Conservation (phyloP, 1,140 invertebrate genomes). For the Aphelenchoides besseyi region DNA sequence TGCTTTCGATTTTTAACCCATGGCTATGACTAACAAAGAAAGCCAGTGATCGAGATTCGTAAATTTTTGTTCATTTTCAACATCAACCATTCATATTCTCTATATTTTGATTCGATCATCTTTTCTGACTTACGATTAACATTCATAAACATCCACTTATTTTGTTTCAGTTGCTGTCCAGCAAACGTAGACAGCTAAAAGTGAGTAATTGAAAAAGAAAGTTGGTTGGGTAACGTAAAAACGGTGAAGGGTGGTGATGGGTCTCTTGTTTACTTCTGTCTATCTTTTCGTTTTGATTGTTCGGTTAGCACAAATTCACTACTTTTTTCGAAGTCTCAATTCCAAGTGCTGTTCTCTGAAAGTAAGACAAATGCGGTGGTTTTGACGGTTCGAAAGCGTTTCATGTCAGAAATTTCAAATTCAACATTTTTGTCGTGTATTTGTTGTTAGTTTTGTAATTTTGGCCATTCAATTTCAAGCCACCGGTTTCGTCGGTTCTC, state of each 20-base stretch:
- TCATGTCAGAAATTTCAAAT: too few species aligned
- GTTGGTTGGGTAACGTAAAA: neutral
- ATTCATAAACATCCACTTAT: neutral
- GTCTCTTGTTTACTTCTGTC: neutral
- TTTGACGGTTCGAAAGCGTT: too few species aligned
- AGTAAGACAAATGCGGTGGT: too few species aligned
- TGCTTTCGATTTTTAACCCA: slow-evolving; percentile 10
- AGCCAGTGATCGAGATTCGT: neutral
- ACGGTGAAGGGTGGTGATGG: neutral
- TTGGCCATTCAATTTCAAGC: slow-evolving; percentile 15
- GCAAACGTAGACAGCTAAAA: slow-evolving; percentile 36
- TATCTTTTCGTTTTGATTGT: neutral
- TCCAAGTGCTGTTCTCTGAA: too few species aligned
- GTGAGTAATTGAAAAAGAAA: slow-evolving; percentile 28
- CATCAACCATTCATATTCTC: neutral
- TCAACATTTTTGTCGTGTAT: too few species aligned
- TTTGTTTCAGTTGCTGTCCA: slow-evolving; percentile 29
- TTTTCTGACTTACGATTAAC: neutral
- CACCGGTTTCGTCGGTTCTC: neutral
- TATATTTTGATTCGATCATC: neutral
- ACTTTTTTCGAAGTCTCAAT: neutral
- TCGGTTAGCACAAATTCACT: neutral
- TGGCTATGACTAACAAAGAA: neutral
- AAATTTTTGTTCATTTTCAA: neutral
- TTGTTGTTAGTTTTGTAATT: too few species aligned